phyloP scores from a whole-genome alignment of 2,888 invertebrate genomes.

The Limnephilus rhombicus region DNA sequence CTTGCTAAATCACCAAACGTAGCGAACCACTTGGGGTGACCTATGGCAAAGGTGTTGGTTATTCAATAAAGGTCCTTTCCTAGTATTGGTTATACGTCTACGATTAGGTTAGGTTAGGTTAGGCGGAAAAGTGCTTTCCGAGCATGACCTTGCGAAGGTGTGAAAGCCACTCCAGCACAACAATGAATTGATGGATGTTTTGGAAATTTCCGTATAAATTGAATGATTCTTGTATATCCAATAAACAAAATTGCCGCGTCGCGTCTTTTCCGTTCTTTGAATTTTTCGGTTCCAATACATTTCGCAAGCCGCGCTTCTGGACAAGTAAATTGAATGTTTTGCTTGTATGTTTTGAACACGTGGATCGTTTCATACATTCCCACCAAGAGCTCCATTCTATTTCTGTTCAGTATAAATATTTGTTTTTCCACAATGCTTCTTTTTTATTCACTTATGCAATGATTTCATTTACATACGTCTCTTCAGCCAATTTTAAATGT shows the following conservation, averaged over 20 bases:
- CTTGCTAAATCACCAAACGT: no score
- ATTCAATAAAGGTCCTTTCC: no score
- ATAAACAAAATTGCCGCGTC: not conserved
- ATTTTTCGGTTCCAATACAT: not conserved
- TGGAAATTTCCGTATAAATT: not conserved
- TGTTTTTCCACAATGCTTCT: not conserved
- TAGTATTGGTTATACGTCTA: no score
- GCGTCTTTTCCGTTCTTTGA: not conserved
- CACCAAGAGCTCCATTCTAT: not conserved
- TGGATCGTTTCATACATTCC: not conserved
- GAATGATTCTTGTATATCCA: not conserved
- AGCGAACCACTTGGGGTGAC: no score
- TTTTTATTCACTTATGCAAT: conserved; percentile 2
- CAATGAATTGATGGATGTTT: no score
- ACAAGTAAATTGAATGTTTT: not conserved
- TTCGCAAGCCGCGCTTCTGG: not conserved
- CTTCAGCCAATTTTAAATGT: not conserved
- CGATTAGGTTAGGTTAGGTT: no score
- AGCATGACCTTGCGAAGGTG: no score
- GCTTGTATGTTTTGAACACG: not conserved
- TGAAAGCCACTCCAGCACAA: no score
- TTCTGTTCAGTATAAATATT: not conserved
- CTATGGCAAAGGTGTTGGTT: no score
- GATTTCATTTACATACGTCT: not conserved
- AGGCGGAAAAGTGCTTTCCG: no score